Evolutionary conservation across 2,113 vertebrate genomes (phyloP), one percentile per base, ranked within the genome.

Genomic region (Vulpes vulpes): DNA sequence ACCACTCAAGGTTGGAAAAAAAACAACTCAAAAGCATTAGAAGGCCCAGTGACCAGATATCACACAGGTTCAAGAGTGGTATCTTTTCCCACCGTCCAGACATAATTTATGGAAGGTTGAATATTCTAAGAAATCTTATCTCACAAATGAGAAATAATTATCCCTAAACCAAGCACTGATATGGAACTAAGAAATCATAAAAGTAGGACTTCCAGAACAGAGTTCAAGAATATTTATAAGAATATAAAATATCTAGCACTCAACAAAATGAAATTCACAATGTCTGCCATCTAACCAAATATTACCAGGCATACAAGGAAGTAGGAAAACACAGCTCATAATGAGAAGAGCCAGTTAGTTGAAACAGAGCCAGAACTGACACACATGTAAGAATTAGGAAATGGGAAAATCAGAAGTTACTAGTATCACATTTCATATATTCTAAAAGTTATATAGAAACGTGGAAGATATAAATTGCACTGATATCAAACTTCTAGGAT

Each of bases 341-440:
- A 23, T 8, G 14, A 88, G 17, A 83, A 51, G 57, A 51, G 71
- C 23, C 60, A 84, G 15, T 64, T 71, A 88, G 64, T 55, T 67
- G 20, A 87, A 91, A 82, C 12, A 23, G n/a, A 64, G 11, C 32
- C 20, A 74, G 32, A 74, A 32, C 14, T 69, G n/a, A 76, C n/a
- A 43, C 35, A 74, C 15, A 65, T 60, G 17, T 80, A 85, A 84
- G 12, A 88, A 84, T 65, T 62, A 91, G 32, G 53, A 76, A 22
- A 89, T 12, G 80, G 11, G 43, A 91, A 97, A 83, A 83, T 71
- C 25, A 79, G 38, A 79, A 59, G 23, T 87, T 93, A 91, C 67
- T 73, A 19, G 84, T 80, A 64, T 43, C 27, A 73, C 51, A 55
- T 79, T 83, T 87, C 74, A 60, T 65, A 78, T 89, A 65, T 4